Base-by-base conservation (phyloP, 1,140 invertebrate species). In the Tetragonula clypearis region DNA sequence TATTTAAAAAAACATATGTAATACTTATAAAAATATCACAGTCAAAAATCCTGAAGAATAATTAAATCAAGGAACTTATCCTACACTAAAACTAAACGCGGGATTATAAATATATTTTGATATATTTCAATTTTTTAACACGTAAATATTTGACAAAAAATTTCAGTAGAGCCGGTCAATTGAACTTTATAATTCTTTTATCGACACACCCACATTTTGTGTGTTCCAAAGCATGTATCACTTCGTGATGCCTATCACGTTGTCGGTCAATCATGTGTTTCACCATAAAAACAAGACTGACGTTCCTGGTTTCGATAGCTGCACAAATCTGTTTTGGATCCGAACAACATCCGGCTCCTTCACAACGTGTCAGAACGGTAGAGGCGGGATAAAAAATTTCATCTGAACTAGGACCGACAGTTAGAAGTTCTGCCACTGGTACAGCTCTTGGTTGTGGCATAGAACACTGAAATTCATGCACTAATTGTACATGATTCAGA, bases 281-380 rank as follows among this genome's bases (percentile, higher is more conserved):
- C 23, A 95, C 93, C 92, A 92, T 91, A 73, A 95, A 95, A 2
- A 94, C 92, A 14, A 94, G 88, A 78, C 91, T 94, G 35, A 95
- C 90, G 15, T 94, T 94, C 68, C 91, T 90, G 1, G 90, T 88
- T 80, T 94, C 90, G n/a, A 87, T 74, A 3, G 94, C 93, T 0
- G 91, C 91, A 68, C 94, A 95, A 15, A 93, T 87, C 84, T 94
- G 90, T 26, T 87, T 91, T 11, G 88, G 53, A 49, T 92, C 82
- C 49, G 90, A 86, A 78, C 95, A 95, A 53, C 94, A 94, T 53
- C 94, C 95, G 0, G 94, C 91, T n/a, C 91, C 88, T 11, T 81
- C 80, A 76, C 94, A 95, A 30, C 94, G 92, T 30, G 92, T 86
- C 11, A 95, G 87, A 19, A 95, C 94, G 15, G 94, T 95, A 26